Percentiles rank a stretch among this genome's conserved stretches.
Conservation (phyloP, 2,888 invertebrate species). For the Uloborus plumipes region DNA sequence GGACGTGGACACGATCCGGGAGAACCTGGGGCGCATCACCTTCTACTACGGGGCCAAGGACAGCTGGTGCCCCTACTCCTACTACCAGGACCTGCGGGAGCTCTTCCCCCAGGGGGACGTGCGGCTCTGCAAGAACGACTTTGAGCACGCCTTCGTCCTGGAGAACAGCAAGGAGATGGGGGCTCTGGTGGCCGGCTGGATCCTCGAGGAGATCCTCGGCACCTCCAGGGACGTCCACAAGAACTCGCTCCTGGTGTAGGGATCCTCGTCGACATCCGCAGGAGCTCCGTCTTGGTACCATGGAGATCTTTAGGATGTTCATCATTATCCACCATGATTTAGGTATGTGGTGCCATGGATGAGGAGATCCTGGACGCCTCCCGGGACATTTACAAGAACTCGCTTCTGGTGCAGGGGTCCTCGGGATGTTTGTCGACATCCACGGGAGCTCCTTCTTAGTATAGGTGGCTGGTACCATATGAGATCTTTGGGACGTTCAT, state of each 20-base stretch:
- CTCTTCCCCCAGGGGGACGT: conserved; percentile 78
- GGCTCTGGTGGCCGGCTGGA: conserved; percentile 63
- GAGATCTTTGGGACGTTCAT: too few relatives aligned
- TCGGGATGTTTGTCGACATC: too few relatives aligned
- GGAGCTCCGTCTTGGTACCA: too few relatives aligned
- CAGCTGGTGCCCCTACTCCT: conserved; percentile 85
- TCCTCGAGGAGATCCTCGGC: conserved; percentile 60
- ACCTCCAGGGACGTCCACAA: conserved; percentile 60
- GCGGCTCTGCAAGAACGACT: conserved; percentile 76
- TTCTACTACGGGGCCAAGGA: conserved; percentile 86
- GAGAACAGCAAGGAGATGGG: conserved; percentile 65
- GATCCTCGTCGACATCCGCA: too few relatives aligned
- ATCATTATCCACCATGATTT: too few relatives aligned
- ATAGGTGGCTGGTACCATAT: too few relatives aligned
- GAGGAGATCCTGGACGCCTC: too few relatives aligned
- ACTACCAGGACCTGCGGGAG: conserved; percentile 78
- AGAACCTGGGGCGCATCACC: conserved; percentile 78
- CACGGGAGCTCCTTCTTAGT: too few relatives aligned
- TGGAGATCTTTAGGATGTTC: too few relatives aligned
- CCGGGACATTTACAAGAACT: too few relatives aligned
- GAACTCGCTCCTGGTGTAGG: conserved; percentile 59
- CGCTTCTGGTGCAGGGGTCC: too few relatives aligned
- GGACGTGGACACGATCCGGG: conserved; percentile 77
- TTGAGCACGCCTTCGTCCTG: conserved; percentile 86
- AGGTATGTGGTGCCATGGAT: too few relatives aligned